Base-by-base conservation (phyloP, 2,113 vertebrate species). In the Hirundichthys speculiger region DNA sequence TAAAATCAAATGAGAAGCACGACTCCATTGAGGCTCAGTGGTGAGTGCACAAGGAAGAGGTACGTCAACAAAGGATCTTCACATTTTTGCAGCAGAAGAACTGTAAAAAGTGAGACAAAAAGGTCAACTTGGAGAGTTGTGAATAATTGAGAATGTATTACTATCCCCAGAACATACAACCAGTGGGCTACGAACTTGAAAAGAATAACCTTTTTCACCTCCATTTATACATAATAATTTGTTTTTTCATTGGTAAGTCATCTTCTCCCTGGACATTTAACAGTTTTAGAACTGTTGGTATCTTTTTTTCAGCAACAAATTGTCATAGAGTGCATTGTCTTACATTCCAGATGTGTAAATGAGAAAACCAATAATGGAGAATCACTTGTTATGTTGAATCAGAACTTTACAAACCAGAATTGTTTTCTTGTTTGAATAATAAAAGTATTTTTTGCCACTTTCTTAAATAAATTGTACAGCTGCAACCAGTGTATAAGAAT, bases 281-380 rank as follows among this genome's bases (percentile, higher is more conserved):
- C 81, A 87, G 83, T 85, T 67, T 88, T 88, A 66, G 15, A 25
- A 55, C 15, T 56, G 14, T 48, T 74, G 20, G 55, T 47, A 20
- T 46, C n/a, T 14, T 13, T 42, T 34, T 34, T 10, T 7, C 30
- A 34, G 30, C 30, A 34, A 34, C 30, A 10, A 34, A 6, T 9
- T 10, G 30, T 34, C 11, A 34, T 34, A 34, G 6, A 34, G 6
- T 10, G 51, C 42, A 47, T 6, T 18, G 22, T 25, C 7, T 66
- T 41, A 39, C 43, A 39, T 57, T 53, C 34, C 24, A 69, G 52
- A 63, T 79, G 61, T 67, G 70, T 75, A 39, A 41, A 38, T 18
- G 60, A 75, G 63, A 18, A 56, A 51, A 63, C 22, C 49, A 10
- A 9, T 9, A 34, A 48, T 62, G 12, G 13, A 13, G 34, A 49